Evolutionary conservation across 2,797 vertebrate species (phyloP), one percentile per base, ranked within the genome.

Genomic region (Gymnopithys bicolor): DNA sequence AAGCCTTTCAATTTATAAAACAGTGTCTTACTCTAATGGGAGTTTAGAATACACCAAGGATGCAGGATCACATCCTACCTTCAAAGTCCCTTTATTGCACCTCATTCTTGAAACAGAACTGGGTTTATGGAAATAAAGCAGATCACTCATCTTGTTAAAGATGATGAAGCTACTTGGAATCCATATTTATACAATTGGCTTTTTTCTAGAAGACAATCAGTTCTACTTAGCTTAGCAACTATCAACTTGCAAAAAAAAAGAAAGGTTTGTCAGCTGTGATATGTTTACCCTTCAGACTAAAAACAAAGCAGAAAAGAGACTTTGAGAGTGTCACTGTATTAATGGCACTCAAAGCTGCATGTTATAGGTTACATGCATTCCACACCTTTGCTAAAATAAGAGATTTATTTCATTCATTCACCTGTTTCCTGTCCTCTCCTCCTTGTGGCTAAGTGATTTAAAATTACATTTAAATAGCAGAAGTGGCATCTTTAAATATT

Each of bases 401-500:
- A 75, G 37, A 80, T 35, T 52, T 70, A 71, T 89, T 94, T 93
- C 84, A 82, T 83, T 95, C 28, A 89, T 94, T 95, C 82, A 80
- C 52, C 59, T 77, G 33, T 75, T 67, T 91, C 87, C 93, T 82
- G 77, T 81, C 87, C 63, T 94, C 84, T 90, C 62, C 66, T 85
- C 52, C 63, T 87, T 93, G 83, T 85, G 73, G 87, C 77, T 94
- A 91, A 95, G 63, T 84, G 77, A 87, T 58, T 94, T 80, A 89
- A 96, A 96, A 95, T 83, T 87, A 43, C 45, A 92, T 41, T 79
- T 60, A 95, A 91, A 79, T 67, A 64, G 49, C 30, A 91, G 73
- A 96, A 95, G 83, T 27, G 22, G 59, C 49, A 88, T 85, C 56
- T 95, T 94, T 84, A 95, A 96, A 87, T 86, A 95, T 21, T n/a